These are phyloP conservation scores for Trichomalopsis sarcophagae DNA, from an alignment of 1,140 invertebrate genomes.

Conservation along the genomic window DNA sequence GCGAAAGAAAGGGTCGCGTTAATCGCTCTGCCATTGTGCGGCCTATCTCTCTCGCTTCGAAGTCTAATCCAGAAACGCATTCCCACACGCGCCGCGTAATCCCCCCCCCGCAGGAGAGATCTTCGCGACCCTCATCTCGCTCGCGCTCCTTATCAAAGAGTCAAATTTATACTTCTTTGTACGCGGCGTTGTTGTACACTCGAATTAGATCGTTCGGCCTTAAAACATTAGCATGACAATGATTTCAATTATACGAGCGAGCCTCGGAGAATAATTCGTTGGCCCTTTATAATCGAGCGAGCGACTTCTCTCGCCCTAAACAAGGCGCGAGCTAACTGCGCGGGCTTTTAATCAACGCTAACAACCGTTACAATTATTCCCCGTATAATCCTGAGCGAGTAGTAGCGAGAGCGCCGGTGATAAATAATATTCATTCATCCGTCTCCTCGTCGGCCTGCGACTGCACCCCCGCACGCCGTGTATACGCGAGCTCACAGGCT, in stretches of 20 bases:
- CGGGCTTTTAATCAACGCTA: constrained; percentile 50
- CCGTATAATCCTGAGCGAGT: constrained; percentile 20
- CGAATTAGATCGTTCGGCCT: background rate
- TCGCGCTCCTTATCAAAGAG: background rate
- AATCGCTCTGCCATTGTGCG: constrained; percentile 16
- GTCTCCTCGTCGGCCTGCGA: constrained; percentile 1
- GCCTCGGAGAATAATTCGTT: background rate
- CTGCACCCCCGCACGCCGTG: background rate
- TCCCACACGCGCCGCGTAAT: background rate
- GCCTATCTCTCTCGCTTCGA: constrained; percentile 22
- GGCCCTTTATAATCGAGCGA: constrained; percentile 15
- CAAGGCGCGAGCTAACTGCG: background rate
- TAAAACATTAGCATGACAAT: background rate
- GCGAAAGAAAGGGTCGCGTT: background rate
- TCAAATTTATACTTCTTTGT: background rate
- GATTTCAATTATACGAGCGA: background rate
- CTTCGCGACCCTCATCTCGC: background rate
- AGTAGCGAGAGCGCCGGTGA: background rate
- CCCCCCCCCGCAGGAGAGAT: too few species aligned
- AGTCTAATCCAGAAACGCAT: constrained; percentile 19
- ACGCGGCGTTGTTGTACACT: background rate
- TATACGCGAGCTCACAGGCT: constrained; percentile 50
- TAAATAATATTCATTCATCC: constrained; percentile 52
- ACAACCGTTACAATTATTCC: constrained; percentile 50
- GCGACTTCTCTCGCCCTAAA: constrained; percentile 5